A percentile compares a stretch with the other conserved stretches of the same genome.
Evolutionary conservation across 2,797 vertebrate genomes (phyloP).

Genomic region (Cryptoblepharus egeriae): DNA sequence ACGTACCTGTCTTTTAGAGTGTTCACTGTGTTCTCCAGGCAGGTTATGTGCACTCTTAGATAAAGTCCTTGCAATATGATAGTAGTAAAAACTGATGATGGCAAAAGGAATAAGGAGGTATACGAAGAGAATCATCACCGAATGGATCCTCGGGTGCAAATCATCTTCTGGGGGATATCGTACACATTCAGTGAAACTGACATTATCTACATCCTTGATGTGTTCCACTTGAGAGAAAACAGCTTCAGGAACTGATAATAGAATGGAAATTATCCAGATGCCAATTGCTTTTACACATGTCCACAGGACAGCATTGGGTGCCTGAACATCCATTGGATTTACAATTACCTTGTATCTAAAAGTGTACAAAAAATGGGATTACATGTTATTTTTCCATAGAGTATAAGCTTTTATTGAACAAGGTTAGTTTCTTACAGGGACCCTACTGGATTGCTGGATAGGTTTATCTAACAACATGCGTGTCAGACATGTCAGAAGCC

Average conservation of each 20-base stretch:
- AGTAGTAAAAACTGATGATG: conserved; percentile 94
- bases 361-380: conserved; percentile 28
- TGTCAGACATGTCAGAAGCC: no score
- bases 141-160: conserved; percentile 92
- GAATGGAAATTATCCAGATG: conserved; percentile 90
- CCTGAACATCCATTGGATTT: conserved; percentile 96
- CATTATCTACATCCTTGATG: conserved; percentile 79
- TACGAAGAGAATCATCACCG: conserved; percentile 92
- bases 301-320: conserved; percentile 87
- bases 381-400: conserved; percentile 20
- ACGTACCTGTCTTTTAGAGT: conserved; percentile 91
- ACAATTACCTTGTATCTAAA: conserved; percentile 93
- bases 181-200: conserved; percentile 88
- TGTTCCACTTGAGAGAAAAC: conserved; percentile 90
- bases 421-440: neutral
- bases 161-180: conserved; percentile 90
- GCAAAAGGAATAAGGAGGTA: conserved; percentile 92
- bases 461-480: neutral
- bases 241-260: conserved; percentile 90
- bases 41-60: conserved; percentile 92
- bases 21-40: conserved; percentile 91
- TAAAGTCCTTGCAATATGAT: conserved; percentile 91
- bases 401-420: conserved; percentile 30
- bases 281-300: conserved; percentile 87
- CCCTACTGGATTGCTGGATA: neutral